Base-by-base conservation (phyloP, 2,113 vertebrate species). In the Ariopsis seemanni region DNA sequence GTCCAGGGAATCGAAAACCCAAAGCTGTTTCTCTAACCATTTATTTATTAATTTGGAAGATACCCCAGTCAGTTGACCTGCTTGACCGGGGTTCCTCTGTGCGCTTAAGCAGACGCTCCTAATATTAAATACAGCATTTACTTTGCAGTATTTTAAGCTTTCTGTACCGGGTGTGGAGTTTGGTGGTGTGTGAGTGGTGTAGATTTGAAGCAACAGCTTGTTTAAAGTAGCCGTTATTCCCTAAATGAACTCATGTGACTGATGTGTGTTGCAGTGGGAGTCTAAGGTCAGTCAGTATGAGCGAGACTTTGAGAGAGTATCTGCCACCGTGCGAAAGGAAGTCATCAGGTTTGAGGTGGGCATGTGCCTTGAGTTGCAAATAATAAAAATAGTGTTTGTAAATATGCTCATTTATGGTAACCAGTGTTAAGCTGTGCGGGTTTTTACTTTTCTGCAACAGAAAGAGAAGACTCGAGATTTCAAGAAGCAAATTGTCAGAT, bases 381-480 rank as follows among this genome's bases (percentile, higher is more conserved):
- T 15, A 0, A 27, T 7, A 30, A 34, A 74, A 30, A 27, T 57
- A 25, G 58, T 52, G 2, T 9, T 20, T 48, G 27, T 14, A 83
- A 15, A 3, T 7, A 34, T 48, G 34, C 7, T 22, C 14, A 2
- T 25, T 42, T 75, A 22, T 25, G 12, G 20, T 30, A 2, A 22
- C 0, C 34, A 72, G 17, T 17, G 15, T 34, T 72, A 14, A 74
- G 15, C 1, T 72, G n/a, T 30, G 1, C 17, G 53, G 25, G 3
- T 84, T 78, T 58, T 11, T 60, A 83, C 48, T 74, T 84, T 20
- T 91, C 30, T 92, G 79, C 79, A 92, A 77, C 94, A 99, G 98
- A 99, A 96, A 94, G 98, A 99, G 92, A 98, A 97, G 92, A 95
- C 97, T 65, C 98, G 95, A 92, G 97, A 98, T 93, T 99, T 98